Base-by-base conservation (phyloP, 2,797 vertebrate genomes). In the Trachops cirrhosus region DNA sequence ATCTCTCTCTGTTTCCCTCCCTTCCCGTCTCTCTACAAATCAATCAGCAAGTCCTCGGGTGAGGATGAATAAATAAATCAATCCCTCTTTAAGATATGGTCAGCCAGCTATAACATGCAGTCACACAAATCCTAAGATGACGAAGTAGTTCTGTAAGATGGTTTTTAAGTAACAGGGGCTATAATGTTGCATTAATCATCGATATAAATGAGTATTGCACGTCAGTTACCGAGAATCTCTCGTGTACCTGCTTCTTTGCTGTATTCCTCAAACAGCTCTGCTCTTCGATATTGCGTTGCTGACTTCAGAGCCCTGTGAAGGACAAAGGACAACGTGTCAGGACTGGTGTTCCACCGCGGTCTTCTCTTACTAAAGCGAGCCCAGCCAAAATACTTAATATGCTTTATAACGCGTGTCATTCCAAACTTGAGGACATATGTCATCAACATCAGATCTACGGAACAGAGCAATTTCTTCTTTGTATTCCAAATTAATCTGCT, bases 251-350 rank as follows among this genome's bases (percentile, higher is more conserved):
- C 46, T 97, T 97, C 96, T 82, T 37, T 91, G 91, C 34, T 96
- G 96, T 94, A 93, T 87, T 98, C 95, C 74, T 97, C 97, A 93
- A 97, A 89, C 86, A 96, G 80, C 92, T 97, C 92, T 73, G 11
- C 83, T 97, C 97, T 97, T 98, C 89, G 83, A 97, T 95, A 96
- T 64, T 86, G 97, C 95, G 93, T 98, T 95, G 15, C 78, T 97
- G 73, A 34, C 87, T 97, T 98, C 97, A 97, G 92, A 97, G 82
- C 52, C 93, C 98, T 98, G 96, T 2, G 57, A 98, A 92, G 54
- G 59, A 97, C 41, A 96, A 97, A 98, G 26, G 50, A 91, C 74
- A 98, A 95, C 86, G 62, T 0, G 1, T 98, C 73, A 98, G 67
- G 19, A 64, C 46, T 59, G 18, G 67, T 93, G 77, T 57, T 86